Percentiles rank a stretch among this genome's conserved stretches.
phyloP scores from a whole-genome alignment of 2,113 vertebrate species.

The Cephalopterus ornatus region DNA sequence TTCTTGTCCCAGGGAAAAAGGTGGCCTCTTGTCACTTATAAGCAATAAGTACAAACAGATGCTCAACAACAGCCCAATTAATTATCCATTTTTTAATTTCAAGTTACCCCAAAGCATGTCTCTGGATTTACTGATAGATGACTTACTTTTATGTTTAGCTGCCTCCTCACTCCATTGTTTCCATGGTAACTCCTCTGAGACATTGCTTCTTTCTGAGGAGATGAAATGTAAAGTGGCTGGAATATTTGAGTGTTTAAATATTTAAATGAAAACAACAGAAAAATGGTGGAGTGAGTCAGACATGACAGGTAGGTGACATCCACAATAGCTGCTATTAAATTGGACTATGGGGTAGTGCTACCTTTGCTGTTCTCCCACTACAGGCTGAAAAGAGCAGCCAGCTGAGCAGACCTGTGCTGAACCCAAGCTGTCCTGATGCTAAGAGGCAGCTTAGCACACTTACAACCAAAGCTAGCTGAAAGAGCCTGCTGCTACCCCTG shows the following conservation, averaged over 20 bases:
- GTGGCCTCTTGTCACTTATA: not conserved
- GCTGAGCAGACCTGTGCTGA: not conserved
- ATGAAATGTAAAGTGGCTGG: constrained; percentile 71
- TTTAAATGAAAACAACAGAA: constrained; percentile 60
- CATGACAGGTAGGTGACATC: constrained; percentile 9
- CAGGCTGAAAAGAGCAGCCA: not conserved
- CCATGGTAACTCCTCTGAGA: constrained; percentile 76
- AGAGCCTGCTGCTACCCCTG: not conserved
- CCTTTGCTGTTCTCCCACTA: not conserved
- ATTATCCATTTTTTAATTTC: constrained; percentile 45
- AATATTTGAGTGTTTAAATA: constrained; percentile 71
- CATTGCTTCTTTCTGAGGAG: constrained; percentile 70
- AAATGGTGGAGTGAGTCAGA: constrained; percentile 39
- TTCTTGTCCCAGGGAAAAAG: not conserved
- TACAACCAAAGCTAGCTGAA: not conserved
- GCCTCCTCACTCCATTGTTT: constrained; percentile 70
- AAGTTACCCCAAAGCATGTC: constrained; percentile 41
- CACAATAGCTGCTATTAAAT: not conserved
- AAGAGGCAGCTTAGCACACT: not conserved
- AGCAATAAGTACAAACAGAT: not conserved
- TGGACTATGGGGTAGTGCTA: not conserved
- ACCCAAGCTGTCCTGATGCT: not conserved
- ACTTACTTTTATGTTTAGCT: constrained; percentile 69
- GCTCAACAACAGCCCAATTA: constrained; percentile 17
- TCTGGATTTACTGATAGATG: constrained; percentile 63